Conservation (phyloP, 2,888 invertebrate genomes). For the Archips crataeganus region DNA sequence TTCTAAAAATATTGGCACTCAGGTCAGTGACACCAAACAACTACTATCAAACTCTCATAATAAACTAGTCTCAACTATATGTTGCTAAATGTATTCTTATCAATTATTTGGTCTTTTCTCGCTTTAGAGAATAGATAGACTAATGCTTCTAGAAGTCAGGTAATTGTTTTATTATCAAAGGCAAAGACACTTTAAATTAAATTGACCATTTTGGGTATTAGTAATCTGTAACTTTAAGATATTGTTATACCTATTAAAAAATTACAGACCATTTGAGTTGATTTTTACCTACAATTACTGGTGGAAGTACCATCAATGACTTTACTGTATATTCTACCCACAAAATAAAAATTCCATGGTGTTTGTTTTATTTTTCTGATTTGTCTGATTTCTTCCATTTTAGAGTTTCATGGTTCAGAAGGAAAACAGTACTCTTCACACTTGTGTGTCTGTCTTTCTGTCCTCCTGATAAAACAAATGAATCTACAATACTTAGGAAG, state of each 20-base stretch:
- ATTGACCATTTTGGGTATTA: too few relatives aligned
- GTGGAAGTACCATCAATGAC: not conserved
- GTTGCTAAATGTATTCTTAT: not conserved
- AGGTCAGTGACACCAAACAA: conserved; percentile 39
- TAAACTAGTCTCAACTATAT: conserved; percentile 19
- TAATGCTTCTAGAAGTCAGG: not conserved
- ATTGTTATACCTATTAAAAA: too few relatives aligned
- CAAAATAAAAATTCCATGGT: not conserved
- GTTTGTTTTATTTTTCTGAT: too few relatives aligned
- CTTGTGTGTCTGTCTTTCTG: too few relatives aligned
- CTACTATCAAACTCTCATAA: conserved; percentile 33
- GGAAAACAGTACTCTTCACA: too few relatives aligned
- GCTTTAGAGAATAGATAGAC: not conserved
- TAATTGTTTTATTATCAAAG: not conserved
- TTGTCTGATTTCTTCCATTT: too few relatives aligned
- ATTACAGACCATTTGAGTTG: too few relatives aligned
- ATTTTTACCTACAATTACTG: not conserved
- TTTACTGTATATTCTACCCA: not conserved
- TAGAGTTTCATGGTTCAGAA: too few relatives aligned
- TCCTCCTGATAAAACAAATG: too few relatives aligned
- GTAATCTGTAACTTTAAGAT: too few relatives aligned
- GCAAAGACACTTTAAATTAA: too few relatives aligned
- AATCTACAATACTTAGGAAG: too few relatives aligned
- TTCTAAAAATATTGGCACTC: conserved; percentile 42
- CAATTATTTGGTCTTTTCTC: conserved; percentile 3